A percentile compares a stretch with the other conserved stretches of the same genome.
Conservation (phyloP, 2,797 vertebrate species). For the Botia kubotai region DNA sequence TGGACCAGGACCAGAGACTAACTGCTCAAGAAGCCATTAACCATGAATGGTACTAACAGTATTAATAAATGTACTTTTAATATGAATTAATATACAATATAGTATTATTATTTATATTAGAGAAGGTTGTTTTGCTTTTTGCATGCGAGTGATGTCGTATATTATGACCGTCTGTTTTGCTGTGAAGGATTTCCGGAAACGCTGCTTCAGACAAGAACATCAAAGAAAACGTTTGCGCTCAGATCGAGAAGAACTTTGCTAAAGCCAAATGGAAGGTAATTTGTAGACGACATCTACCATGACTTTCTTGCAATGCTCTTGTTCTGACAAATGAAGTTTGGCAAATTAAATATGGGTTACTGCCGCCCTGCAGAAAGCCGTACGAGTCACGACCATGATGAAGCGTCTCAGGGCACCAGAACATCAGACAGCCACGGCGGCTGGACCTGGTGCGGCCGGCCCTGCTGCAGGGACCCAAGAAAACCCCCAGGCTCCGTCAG, state of each 20-base stretch:
- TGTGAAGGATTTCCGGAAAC: conserved; percentile 92
- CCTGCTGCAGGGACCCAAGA: conserved; percentile 62
- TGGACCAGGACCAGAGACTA: conserved; percentile 94
- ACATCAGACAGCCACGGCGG: conserved; percentile 69
- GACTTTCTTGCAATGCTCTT: background rate
- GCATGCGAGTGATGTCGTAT: background rate
- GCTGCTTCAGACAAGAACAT: conserved; percentile 98
- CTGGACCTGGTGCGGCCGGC: conserved; percentile 59
- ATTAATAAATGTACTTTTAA: background rate
- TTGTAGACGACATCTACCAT: background rate
- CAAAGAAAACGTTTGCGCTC: conserved; percentile 95
- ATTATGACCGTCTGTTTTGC: conserved; percentile 23
- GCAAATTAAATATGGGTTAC: conserved; percentile 18
- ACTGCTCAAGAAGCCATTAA: conserved; percentile 95
- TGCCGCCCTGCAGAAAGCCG: conserved; percentile 86
- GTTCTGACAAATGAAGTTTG: background rate
- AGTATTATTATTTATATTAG: background rate
- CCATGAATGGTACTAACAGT: conserved; percentile 58
- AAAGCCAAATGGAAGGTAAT: conserved; percentile 97
- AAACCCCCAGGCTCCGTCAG: conserved; percentile 64
- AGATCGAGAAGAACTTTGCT: conserved; percentile 99
- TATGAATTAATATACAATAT: background rate
- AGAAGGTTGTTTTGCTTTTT: background rate
- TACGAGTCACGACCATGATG: conserved; percentile 97
- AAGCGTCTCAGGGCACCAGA: conserved; percentile 91